A percentile compares a stretch with the other conserved stretches of the same genome.
These are phyloP conservation scores for Falco cherrug DNA, from an alignment of 2,797 vertebrate genomes.

Conservation along the genomic window DNA sequence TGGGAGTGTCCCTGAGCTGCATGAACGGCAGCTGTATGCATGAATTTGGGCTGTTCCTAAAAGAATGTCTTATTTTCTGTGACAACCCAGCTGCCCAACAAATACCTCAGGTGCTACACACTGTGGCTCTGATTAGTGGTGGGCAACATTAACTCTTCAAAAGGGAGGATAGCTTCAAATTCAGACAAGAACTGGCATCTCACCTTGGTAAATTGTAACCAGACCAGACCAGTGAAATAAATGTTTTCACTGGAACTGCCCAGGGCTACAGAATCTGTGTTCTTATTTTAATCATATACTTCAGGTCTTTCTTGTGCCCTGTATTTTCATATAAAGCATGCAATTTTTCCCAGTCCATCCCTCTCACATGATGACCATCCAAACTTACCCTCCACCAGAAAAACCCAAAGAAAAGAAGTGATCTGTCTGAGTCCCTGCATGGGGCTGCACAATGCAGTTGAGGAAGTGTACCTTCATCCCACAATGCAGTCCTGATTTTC, in stretches of 20 bases:
- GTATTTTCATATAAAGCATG: not conserved
- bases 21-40: rapidly evolving
- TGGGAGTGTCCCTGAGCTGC: not conserved
- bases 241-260: not conserved
- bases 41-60: not conserved
- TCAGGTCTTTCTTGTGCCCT: not conserved
- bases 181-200: not conserved
- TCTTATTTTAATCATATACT: not conserved
- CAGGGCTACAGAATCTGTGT: not conserved
- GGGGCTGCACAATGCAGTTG: not conserved
- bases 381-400: not conserved
- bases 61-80: not conserved
- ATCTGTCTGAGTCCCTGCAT: not conserved
- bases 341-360: not conserved
- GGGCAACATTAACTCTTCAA: not conserved
- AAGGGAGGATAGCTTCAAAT: not conserved
- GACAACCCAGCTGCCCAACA: not conserved
- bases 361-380: not conserved
- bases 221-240: not conserved
- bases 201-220: not conserved
- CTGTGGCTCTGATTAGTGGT: not conserved
- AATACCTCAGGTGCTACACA: not conserved
- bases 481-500: not conserved
- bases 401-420: not conserved
- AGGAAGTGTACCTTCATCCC: not conserved